phyloP scores from a whole-genome alignment of 2,888 invertebrate species.

The Isoperla grammatica region DNA sequence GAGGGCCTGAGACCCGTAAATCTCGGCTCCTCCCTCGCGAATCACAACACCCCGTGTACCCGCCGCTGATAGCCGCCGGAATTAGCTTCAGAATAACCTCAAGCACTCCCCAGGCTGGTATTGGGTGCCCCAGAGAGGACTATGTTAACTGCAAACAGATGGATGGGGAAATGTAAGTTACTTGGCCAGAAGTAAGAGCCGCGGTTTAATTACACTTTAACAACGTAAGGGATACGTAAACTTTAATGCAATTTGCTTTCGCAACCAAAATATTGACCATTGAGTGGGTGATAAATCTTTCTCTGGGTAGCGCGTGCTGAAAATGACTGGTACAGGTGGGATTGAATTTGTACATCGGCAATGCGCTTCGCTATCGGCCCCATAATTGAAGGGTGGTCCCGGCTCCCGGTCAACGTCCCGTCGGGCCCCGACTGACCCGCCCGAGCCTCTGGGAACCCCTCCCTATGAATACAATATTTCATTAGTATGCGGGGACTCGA shows the following conservation, averaged over 20 bases:
- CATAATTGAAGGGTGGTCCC: conserved; percentile 3
- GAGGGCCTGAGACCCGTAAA: conserved; percentile 25
- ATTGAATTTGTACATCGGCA: too few species aligned
- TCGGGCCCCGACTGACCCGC: conserved; percentile 7
- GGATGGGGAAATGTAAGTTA: conserved; percentile 17
- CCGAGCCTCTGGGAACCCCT: conserved; percentile 30
- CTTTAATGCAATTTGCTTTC: too few species aligned
- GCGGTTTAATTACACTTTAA: conserved; percentile 3
- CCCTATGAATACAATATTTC: conserved; percentile 47
- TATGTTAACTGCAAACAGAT: conserved; percentile 19
- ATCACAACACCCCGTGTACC: conserved; percentile 1
- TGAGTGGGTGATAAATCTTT: too few species aligned
- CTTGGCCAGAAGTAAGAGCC: conserved; percentile 7
- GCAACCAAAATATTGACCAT: too few species aligned
- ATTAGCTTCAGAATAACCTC: conserved; percentile 19
- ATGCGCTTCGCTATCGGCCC: too few species aligned
- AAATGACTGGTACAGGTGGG: too few species aligned
- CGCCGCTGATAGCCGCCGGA: conserved; percentile 16
- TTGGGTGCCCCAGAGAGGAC: conserved; percentile 5
- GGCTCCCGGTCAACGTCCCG: neutral
- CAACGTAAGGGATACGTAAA: neutral
- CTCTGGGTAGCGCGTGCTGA: too few species aligned
- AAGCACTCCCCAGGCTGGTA: conserved; percentile 14
- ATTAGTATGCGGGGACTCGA: conserved; percentile 37
- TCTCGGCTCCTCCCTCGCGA: conserved; percentile 20